Evolutionary conservation across 2,113 vertebrate genomes (phyloP).

Genomic region (Ondatra zibethicus): DNA sequence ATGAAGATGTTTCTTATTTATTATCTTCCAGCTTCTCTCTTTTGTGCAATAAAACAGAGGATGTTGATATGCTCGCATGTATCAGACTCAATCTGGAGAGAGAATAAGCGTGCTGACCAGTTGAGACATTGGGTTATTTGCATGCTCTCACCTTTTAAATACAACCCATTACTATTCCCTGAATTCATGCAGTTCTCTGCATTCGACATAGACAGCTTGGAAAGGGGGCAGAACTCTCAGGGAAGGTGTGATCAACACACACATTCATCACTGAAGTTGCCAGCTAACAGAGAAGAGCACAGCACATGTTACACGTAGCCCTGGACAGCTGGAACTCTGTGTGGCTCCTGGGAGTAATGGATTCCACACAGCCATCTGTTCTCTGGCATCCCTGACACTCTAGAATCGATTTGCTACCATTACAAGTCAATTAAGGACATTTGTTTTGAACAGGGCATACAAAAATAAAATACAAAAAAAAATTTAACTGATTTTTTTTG

Average conservation of each 20-base stretch:
- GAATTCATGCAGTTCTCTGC: not conserved
- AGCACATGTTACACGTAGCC: conserved; percentile 2
- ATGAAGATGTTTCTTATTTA: not conserved
- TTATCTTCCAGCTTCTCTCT: not conserved
- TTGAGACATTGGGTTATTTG: not conserved
- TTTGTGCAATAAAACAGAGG: not conserved
- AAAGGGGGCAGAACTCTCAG: conserved; percentile 27
- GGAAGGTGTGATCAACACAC: conserved; percentile 6
- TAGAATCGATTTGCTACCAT: conserved; percentile 43
- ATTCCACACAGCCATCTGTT: conserved; percentile 75
- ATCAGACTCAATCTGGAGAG: not conserved
- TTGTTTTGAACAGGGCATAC: conserved; percentile 27
- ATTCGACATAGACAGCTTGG: not conserved
- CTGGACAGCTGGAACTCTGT: conserved; percentile 65
- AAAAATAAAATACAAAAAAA: conserved; percentile 58
- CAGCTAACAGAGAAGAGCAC: not conserved
- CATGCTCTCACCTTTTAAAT: conserved; percentile 38
- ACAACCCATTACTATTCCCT: conserved; percentile 39
- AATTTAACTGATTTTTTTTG: conserved; percentile 23
- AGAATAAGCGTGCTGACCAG: not conserved
- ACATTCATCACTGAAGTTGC: conserved; percentile 10
- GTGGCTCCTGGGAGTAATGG: not conserved
- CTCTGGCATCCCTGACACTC: conserved; percentile 49
- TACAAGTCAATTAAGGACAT: conserved; percentile 69
- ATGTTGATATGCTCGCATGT: not conserved